A percentile compares a stretch with the other conserved stretches of the same genome.
phyloP scores from a whole-genome alignment of 1,140 invertebrate genomes.

The Drosophila oshimai region DNA sequence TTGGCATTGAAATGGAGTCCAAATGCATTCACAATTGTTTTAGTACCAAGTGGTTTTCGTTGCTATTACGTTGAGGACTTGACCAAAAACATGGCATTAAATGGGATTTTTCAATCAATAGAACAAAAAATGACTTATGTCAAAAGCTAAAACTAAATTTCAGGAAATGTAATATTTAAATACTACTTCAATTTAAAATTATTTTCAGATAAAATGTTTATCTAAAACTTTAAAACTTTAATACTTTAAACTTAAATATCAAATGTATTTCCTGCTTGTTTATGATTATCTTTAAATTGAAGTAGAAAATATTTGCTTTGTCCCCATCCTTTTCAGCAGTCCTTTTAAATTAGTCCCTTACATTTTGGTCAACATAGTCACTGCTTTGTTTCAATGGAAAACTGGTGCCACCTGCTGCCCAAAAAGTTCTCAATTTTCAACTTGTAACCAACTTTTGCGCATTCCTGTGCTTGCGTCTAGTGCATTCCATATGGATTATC shows the following conservation, averaged over 20 bases:
- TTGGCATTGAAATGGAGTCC: slow-evolving; percentile 69
- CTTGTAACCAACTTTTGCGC: slow-evolving; percentile 32
- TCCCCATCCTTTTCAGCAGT: not conserved
- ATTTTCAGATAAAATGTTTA: too few species aligned
- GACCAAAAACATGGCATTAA: slow-evolving; percentile 40
- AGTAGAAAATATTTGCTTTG: not conserved
- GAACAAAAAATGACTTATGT: not conserved
- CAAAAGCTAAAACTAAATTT: not conserved
- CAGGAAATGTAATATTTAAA: not conserved
- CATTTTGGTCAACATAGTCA: not conserved
- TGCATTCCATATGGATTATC: slow-evolving; percentile 61
- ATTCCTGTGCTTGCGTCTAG: not conserved
- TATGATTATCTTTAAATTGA: not conserved
- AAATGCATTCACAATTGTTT: slow-evolving; percentile 76
- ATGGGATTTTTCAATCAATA: slow-evolving; percentile 5
- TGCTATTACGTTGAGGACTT: slow-evolving; percentile 37
- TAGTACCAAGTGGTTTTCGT: slow-evolving; percentile 52
- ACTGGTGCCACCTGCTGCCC: slow-evolving; percentile 15
- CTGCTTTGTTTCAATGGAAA: not conserved
- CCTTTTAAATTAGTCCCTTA: not conserved
- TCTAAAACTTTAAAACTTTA: not conserved
- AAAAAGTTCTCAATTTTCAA: slow-evolving; percentile 36
- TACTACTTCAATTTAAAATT: too few species aligned
- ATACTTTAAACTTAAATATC: not conserved
- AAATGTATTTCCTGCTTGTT: not conserved